phyloP scores from a whole-genome alignment of 2,113 vertebrate genomes.

The Chloropsis cyanopogon region DNA sequence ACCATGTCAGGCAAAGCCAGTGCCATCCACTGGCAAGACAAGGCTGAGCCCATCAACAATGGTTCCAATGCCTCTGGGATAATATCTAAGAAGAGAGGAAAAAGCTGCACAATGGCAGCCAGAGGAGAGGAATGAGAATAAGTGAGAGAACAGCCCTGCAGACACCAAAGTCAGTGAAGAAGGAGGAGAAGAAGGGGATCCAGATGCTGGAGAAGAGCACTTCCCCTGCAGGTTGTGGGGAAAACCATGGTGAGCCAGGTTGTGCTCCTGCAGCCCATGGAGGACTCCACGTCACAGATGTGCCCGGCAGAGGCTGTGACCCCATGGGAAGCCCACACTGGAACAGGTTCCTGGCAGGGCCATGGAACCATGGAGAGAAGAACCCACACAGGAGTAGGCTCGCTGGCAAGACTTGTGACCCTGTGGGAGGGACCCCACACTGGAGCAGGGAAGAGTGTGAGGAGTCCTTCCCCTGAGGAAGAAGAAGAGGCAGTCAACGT shows the following conservation, averaged over 20 bases:
- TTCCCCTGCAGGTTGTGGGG: background rate
- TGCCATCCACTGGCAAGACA: background rate
- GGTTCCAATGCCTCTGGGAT: background rate
- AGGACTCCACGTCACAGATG: accelerated
- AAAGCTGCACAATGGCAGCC: background rate
- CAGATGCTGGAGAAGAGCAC: background rate
- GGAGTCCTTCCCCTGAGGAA: background rate
- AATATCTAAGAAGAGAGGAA: background rate
- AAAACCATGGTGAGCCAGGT: background rate
- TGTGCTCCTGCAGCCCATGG: background rate
- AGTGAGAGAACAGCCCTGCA: background rate
- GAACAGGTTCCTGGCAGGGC: background rate
- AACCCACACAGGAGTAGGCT: background rate
- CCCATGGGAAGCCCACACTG: background rate
- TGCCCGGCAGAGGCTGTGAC: background rate
- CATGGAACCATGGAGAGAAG: background rate
- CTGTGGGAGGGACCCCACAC: too few relatives aligned
- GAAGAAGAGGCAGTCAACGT: too few relatives aligned
- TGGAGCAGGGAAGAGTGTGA: background rate
- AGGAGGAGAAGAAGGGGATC: background rate
- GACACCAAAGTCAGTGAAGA: too few relatives aligned
- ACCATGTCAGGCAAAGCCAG: background rate
- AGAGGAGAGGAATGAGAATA: background rate
- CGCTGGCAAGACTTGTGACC: background rate
- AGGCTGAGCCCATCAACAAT: background rate